A percentile compares a stretch with the other conserved stretches of the same genome.
Evolutionary conservation across 2,113 vertebrate species (phyloP).

Genomic region (Rhea pennata): DNA sequence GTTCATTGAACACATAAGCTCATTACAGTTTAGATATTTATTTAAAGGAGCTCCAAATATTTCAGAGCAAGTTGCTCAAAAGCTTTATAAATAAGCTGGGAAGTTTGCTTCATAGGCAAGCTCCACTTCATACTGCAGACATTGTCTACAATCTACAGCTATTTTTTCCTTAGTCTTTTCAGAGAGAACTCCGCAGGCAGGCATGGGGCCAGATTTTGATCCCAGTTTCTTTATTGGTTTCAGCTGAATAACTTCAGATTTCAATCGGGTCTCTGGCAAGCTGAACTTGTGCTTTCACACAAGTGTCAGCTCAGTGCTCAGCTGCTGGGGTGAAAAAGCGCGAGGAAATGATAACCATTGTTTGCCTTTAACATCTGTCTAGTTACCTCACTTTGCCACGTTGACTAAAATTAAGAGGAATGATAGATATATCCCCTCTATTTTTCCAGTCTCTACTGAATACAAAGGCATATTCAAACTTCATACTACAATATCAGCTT

Average conservation of each 20-base stretch:
- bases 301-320: not conserved
- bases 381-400: not conserved
- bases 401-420: not conserved
- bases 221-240: not conserved
- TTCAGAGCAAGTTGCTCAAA: not conserved
- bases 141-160: not conserved
- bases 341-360: not conserved
- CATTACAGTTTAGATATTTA: constrained; percentile 23
- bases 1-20: constrained; percentile 35
- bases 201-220: constrained; percentile 18
- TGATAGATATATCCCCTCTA: not conserved
- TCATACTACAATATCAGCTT: accelerated
- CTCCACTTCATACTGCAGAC: not conserved
- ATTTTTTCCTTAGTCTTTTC: not conserved
- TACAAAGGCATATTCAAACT: not conserved
- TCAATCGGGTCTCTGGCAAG: not conserved
- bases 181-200: not conserved
- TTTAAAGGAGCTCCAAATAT: not conserved
- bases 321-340: not conserved
- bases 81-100: not conserved
- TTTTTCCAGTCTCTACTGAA: not conserved
- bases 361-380: not conserved
- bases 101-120: not conserved
- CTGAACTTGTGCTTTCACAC: not conserved
- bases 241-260: constrained; percentile 19